Base-by-base conservation (phyloP, 2,888 invertebrate genomes). In the Papilio elwesi region DNA sequence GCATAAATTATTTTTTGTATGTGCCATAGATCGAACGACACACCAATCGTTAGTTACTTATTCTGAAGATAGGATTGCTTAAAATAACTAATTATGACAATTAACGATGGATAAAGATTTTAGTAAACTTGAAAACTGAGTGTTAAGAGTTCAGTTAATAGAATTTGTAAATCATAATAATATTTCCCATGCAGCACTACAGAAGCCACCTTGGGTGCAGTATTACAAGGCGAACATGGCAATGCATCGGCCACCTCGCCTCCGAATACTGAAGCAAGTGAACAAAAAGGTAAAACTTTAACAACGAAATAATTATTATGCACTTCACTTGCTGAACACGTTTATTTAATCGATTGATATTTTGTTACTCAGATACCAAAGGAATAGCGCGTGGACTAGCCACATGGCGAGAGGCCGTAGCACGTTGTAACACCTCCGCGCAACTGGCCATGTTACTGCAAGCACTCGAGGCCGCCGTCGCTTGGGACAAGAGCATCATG, bases 401-500 rank as follows among this genome's bases (percentile, higher is more conserved):
- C 8, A 96, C 96, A 43, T 99, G 99, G 99, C 96, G 99, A 0
- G 97, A 97, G 79, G 98, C 98, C 0, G 97, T 99, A 0, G 93
- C 95, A 0, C 95, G 97, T 67, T 97, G 98, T 63, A 96, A 95
- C 81, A 98, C 98, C 0, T 96, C 98, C 0, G 97, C 98, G 0
- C 99, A 99, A 85, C 76, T 83, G 8, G 82, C 83, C 38, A 96
- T 98, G 96, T 96, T 97, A 80, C 94, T 98, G 74, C 97, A 98
- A 83, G 97, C 98, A 81, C 93, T 99, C 78, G 98, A 99, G 87
- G 96, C 97, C 3, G 97, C 97, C 86, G 98, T 99, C 81, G 98
- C 99, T 53, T 99, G 99, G 99, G 99, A 99, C 93, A 98, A 99
- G 94, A 98, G 98, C 94, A 98, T 99, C 85, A 99, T 99, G 99